Conservation (phyloP, 92 coral and sea anemone species). For the Chrysogorgia sp. region DNA sequence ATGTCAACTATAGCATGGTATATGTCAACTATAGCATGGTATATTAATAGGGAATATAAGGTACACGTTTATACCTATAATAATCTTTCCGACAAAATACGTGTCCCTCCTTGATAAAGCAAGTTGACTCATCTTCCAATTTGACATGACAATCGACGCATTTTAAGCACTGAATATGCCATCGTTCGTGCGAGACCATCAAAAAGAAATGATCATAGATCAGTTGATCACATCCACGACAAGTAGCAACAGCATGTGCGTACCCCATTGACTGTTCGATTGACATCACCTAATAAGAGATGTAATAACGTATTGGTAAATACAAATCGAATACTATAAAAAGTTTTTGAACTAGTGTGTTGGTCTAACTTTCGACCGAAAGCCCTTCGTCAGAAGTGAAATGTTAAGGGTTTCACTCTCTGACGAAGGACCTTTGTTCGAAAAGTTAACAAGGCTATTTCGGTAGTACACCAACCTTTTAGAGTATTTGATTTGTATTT, state of each 20-base stretch:
- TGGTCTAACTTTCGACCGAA: neutral
- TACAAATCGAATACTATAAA: neutral
- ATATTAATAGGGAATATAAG: too few relatives aligned
- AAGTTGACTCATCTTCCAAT: conserved; percentile 88
- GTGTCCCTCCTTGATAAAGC: conserved; percentile 88
- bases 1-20: too few relatives aligned
- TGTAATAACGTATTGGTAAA: neutral
- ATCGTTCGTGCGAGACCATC: conserved; percentile 84
- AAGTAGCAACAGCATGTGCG: neutral
- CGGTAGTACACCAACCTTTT: too few relatives aligned
- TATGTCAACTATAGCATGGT: too few relatives aligned
- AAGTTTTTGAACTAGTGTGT: too few relatives aligned
- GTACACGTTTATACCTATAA: conserved; percentile 78
- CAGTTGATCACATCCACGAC: conserved; percentile 87
- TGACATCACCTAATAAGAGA: neutral
- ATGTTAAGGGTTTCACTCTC: too few relatives aligned
- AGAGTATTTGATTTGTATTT: too few relatives aligned
- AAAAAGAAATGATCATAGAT: conserved; percentile 86
- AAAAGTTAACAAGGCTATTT: too few relatives aligned
- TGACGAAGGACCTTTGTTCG: too few relatives aligned
- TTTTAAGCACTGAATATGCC: conserved; percentile 92
- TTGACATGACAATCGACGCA: conserved; percentile 84
- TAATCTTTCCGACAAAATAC: conserved; percentile 90
- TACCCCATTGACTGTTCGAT: neutral
- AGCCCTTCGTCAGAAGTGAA: neutral